Evolutionary conservation across 2,888 invertebrate species (phyloP).

Genomic region (Thysanoteuthis rhombus): DNA sequence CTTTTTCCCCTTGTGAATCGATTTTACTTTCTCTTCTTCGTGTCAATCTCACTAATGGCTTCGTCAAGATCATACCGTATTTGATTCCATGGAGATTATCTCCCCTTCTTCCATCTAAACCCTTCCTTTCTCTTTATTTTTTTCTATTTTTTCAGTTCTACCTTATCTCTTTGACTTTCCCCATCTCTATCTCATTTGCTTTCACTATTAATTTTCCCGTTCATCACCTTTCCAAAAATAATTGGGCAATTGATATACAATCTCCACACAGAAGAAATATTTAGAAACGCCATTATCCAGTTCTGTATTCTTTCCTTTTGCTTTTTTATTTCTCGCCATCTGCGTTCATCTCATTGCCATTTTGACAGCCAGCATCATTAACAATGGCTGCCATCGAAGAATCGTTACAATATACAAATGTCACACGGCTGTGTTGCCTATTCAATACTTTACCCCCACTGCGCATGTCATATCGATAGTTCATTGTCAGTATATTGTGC

Average conservation of each 20-base stretch:
- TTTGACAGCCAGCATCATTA: neutral
- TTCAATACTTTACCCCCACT: too few species aligned
- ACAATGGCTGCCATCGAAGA: neutral
- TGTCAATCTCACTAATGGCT: too few species aligned
- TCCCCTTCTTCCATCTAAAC: too few species aligned
- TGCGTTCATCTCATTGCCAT: neutral
- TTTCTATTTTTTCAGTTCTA: too few species aligned
- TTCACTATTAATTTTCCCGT: neutral
- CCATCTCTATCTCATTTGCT: too few species aligned
- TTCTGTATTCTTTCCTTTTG: neutral
- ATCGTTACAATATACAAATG: slow-evolving; percentile 12
- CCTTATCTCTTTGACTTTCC: too few species aligned
- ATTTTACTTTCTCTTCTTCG: too few species aligned
- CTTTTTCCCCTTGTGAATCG: too few species aligned
- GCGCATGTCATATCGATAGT: slow-evolving; percentile 12
- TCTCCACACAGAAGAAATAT: neutral
- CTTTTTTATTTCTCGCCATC: neutral
- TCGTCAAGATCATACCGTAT: too few species aligned
- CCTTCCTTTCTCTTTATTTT: too few species aligned
- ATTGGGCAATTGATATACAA: neutral
- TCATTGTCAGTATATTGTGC: neutral
- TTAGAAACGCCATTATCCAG: neutral
- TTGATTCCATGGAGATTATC: too few species aligned
- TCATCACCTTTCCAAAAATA: neutral
- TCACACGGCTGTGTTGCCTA: neutral